Evolutionary conservation across 92 coral and sea anemone genomes (phyloP).

Genomic region (Anthopleura xanthogrammica): DNA sequence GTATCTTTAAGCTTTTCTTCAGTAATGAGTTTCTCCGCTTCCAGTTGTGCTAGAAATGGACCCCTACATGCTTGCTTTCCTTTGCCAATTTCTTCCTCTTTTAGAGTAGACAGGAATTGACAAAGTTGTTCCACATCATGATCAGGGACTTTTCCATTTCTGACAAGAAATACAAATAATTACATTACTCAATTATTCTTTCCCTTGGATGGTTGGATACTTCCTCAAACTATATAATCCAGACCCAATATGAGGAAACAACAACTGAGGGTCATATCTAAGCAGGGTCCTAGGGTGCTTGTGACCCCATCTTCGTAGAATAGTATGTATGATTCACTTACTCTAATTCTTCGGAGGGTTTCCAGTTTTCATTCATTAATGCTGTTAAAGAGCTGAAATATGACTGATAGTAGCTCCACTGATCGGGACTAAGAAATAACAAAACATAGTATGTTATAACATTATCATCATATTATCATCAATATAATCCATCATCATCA

Average conservation of each 20-base stretch:
- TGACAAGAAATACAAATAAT: not conserved
- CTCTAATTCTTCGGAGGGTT: slow-evolving; percentile 58
- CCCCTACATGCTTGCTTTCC: slow-evolving; percentile 73
- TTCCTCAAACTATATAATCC: no score
- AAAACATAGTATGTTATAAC: not conserved
- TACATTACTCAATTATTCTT: no score
- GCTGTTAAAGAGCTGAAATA: slow-evolving; percentile 70
- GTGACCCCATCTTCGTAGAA: no score
- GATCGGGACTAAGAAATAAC: slow-evolving; percentile 70
- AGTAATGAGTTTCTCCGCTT: slow-evolving; percentile 56
- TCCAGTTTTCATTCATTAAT: slow-evolving; percentile 62
- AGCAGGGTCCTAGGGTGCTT: no score
- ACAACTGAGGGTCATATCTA: not conserved
- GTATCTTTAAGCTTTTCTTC: slow-evolving; percentile 48
- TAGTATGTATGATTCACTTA: slow-evolving; percentile 19
- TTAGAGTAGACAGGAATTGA: slow-evolving; percentile 54
- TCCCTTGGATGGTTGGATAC: no score
- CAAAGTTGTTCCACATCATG: slow-evolving; percentile 51
- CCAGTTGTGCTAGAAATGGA: slow-evolving; percentile 87
- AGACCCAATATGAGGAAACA: not conserved
- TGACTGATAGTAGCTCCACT: slow-evolving; percentile 82
- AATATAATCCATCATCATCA: no score
- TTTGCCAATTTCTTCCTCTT: slow-evolving; percentile 66
- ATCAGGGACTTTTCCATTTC: slow-evolving; percentile 62
- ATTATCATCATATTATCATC: no score